Evolutionary conservation across 2,113 vertebrate genomes (phyloP), one percentile per base, ranked within the genome.

Genomic region (Mystacornis crossleyi): DNA sequence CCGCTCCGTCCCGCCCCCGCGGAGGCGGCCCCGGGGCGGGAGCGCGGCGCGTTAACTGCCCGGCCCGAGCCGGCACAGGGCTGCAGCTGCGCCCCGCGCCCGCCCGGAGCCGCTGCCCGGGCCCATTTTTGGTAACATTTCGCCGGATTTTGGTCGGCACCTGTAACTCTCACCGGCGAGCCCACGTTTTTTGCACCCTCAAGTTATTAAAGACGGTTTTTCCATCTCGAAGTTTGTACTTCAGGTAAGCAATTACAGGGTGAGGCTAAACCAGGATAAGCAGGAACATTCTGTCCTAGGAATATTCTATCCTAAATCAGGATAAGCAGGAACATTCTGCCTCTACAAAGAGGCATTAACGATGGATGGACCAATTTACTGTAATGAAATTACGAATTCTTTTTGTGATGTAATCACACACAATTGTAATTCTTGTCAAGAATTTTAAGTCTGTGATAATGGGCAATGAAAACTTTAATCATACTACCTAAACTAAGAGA

Each of bases 91-190:
- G 1, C 6, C 18, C 4, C 57, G 15, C 34, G 34, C 60, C 60
- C 40, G 4, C n/a, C 4, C 38, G 60, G n/a, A 2, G n/a, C 18
- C 34, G 25, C 70, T 6, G 60, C 43, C 45, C 62, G 1, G 1
- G 23, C 18, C 24, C 6, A 4, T 0, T 8, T 18, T 1, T 1
- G 47, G 29, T 0, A 4, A 1, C 6, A 15, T 13, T 4, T 2
- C 0, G 16, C 23, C 2, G 40, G 14, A 2, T 14, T 31, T 8
- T 0, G 4, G 34, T 2, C 8, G 36, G 42, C 29, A 34, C 8
- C 4, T 3, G 3, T 0, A 12, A 8, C 4, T 18, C 11, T 18
- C 34, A 12, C 15, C 8, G 29, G 4, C 6, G 5, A 82, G 4
- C 29, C 25, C 45, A 0, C 10, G 1, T 2, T 4, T 71, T 61